Evolutionary conservation across 1,140 invertebrate genomes (phyloP), one percentile per base, ranked within the genome.

Genomic region (Drosophila baimaii): DNA sequence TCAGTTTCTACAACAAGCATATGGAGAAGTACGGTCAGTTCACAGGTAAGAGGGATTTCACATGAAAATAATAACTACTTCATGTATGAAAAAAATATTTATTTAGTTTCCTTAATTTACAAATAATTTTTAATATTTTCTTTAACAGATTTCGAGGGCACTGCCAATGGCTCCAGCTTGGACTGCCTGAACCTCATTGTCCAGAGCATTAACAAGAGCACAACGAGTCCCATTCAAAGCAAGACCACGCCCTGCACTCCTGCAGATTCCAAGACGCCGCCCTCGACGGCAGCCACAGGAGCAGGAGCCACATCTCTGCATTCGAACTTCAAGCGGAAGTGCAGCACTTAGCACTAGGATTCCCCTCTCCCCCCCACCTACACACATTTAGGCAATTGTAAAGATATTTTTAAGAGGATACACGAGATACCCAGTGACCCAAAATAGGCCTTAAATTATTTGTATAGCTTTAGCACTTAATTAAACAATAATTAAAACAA

Each of bases 111-210:
- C 2, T 3, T 9, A 21, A 37, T 35, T 3, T 6, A 12, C 10
- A 2, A 21, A 17, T 29, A 7, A n/a, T 17, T 31, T 47, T 41
- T 5, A 13, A 19, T 29, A n/a, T 10, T 3, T 17, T 70, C 15
- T 78, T 57, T 21, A 54, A 62, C n/a, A 79, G 69, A 77, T 29
- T 66, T 54, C n/a, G 77, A 84, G 9, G 52, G 77, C 46, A 81
- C 70, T 74, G 64, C 79, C 25, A 91, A 92, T 63, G 91, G 93
- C 21, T 95, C 94, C 33, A 95, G 94, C 63, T 81, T 95, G 73
- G 94, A 95, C 75, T 95, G 94, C 44, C 92, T 95, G 0, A 95
- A 93, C 86, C 92, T 95, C 70, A 95, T 95, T 69, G 94, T 95
- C n/a, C 94, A 95, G 90, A 95, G 94, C 85, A 95, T 95, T 64